These are phyloP conservation scores for Vipera latastei DNA, from an alignment of 2,797 vertebrate genomes.

Conservation along the genomic window DNA sequence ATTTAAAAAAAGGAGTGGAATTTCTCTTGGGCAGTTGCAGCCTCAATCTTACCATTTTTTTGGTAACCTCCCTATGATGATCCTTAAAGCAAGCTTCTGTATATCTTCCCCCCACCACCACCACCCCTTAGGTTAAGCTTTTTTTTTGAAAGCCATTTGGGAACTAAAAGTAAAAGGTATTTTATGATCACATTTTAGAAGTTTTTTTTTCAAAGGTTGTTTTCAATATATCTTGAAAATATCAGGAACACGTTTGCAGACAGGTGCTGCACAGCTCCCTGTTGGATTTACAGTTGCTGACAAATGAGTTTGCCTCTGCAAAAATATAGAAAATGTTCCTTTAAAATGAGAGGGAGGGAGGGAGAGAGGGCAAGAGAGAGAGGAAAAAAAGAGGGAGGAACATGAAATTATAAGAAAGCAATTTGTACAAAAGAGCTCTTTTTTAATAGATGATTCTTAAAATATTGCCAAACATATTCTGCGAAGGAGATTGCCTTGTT, in stretches of 20 bases:
- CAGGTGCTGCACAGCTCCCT: neutral
- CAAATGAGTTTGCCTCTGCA: neutral
- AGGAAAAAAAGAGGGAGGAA: neutral
- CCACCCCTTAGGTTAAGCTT: neutral
- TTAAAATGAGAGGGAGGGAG: neutral
- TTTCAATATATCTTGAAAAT: neutral
- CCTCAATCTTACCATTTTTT: neutral
- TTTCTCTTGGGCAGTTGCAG: neutral
- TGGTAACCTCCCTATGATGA: neutral
- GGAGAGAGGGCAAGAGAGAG: neutral
- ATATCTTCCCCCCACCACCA: neutral
- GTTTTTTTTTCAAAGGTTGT: neutral
- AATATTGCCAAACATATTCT: neutral
- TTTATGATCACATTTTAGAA: neutral
- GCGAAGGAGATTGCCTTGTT: neutral
- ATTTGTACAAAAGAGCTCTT: neutral
- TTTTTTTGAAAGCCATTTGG: neutral
- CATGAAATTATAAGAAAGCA: neutral
- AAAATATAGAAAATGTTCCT: neutral
- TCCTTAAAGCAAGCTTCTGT: neutral
- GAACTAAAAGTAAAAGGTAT: neutral
- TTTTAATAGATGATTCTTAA: neutral
- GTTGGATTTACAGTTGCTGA: neutral
- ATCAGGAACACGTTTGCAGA: neutral
- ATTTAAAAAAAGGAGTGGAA: neutral